These are phyloP conservation scores for Hemitrygon akajei DNA, from an alignment of 2,797 vertebrate species.

Conservation along the genomic window DNA sequence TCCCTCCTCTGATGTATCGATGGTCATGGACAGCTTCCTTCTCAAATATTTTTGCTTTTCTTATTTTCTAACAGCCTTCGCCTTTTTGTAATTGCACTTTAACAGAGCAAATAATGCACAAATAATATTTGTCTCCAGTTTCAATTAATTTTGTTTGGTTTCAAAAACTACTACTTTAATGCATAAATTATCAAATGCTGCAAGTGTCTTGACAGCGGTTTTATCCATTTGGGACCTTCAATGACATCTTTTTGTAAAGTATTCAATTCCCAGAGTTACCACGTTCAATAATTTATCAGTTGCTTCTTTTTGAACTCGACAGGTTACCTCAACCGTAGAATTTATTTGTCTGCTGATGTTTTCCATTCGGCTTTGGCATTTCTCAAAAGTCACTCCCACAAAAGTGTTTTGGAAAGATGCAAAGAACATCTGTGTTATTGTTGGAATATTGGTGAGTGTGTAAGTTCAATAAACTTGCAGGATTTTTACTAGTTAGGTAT, in stretches of 20 bases:
- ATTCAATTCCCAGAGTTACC: background rate
- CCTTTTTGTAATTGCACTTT: background rate
- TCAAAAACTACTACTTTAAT: background rate
- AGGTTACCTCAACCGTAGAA: slow-evolving; percentile 73
- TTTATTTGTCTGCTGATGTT: slow-evolving; percentile 75
- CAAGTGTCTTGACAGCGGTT: background rate
- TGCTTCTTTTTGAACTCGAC: slow-evolving; percentile 1
- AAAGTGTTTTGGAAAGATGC: slow-evolving; percentile 83
- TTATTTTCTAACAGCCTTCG: too few relatives aligned
- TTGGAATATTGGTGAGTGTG: slow-evolving; percentile 64
- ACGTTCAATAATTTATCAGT: background rate
- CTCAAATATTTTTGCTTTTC: too few relatives aligned
- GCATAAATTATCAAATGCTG: background rate
- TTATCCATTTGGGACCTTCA: background rate
- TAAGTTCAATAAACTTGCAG: background rate
- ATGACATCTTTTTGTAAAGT: background rate
- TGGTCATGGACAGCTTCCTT: too few relatives aligned
- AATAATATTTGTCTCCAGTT: background rate
- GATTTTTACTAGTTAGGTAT: background rate
- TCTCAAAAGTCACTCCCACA: slow-evolving; percentile 71
- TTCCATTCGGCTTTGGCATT: slow-evolving; percentile 68
- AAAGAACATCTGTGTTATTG: slow-evolving; percentile 86
- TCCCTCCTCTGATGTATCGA: too few relatives aligned
- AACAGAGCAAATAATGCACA: background rate
- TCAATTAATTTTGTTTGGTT: background rate